These are phyloP conservation scores for Cecidostiba fungosa DNA, from an alignment of 2,888 invertebrate species.

Conservation along the genomic window DNA sequence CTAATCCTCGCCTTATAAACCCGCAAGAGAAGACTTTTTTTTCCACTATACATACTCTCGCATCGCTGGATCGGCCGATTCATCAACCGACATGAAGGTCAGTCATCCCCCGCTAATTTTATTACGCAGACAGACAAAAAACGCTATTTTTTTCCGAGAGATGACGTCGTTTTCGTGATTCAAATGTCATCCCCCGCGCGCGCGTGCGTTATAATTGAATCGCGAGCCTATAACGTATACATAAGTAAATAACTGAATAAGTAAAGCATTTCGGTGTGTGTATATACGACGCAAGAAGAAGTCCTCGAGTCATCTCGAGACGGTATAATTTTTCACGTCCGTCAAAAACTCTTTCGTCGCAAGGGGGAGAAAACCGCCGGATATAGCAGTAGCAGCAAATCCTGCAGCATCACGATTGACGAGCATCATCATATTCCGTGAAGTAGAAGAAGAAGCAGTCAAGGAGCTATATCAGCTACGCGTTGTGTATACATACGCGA, in stretches of 20 bases:
- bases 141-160: too few species aligned
- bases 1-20: slow-evolving; percentile 68
- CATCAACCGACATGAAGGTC: neutral
- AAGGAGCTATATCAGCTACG: neutral
- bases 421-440: neutral
- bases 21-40: too few species aligned
- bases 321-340: slow-evolving; percentile 15
- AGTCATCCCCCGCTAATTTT: neutral
- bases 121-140: neutral
- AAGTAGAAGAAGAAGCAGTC: neutral
- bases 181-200: too few species aligned
- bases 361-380: neutral
- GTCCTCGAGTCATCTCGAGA: neutral
- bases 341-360: neutral
- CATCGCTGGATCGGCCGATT: neutral
- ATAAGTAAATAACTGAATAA: neutral
- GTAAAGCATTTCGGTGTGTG: too few species aligned
- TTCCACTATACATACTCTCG: too few species aligned
- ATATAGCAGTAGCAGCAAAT: neutral
- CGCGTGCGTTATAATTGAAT: too few species aligned
- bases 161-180: too few species aligned
- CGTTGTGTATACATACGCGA: neutral
- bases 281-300: neutral
- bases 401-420: slow-evolving; percentile 19
- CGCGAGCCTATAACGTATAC: too few species aligned